Base-by-base conservation (phyloP, 2,888 invertebrate genomes). In the Keiferia lycopersicella region DNA sequence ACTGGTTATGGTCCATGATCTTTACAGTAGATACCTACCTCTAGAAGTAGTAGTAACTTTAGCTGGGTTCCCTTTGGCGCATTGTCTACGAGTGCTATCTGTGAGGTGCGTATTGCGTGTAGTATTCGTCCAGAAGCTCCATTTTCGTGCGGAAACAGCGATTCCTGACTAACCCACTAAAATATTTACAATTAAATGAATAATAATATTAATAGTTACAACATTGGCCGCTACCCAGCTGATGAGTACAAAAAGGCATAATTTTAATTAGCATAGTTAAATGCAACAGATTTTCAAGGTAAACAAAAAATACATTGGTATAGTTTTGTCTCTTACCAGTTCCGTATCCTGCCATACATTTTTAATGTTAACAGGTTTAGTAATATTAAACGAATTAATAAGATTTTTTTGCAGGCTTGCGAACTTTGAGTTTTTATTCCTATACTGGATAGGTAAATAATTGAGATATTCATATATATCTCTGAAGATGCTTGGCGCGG, bases 31-130 rank as follows among this genome's bases (percentile, higher is more conserved):
- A n/a, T n/a, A n/a, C n/a, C n/a, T 77, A 95, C 96, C 83, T 95
- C 93, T 69, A 98, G 87, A 14, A 94, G 93, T 51, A 98, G 84
- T 72, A 96, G 88, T 62, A 98, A 87, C 87, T 99, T 99, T 61
- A 99, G 91, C 83, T 99, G 98, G 39, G 98, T 98, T 65, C 98
- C 98, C 79, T 95, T 94, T 26, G 93, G 93, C 68, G 96, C 95
- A 84, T 97, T 95, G 81, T 96, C 96, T 10, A 96, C 97, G 66
- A 93, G 89, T 14, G 93, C 91, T 76, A 97, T 95, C 77, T 93
- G 94, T 68, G 95, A 92, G 71, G 92, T 92, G 69, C 94, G 93
- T 73, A 97, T 87, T 14, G 94, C 94, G 65, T 93, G 89, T 61
- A 96, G 80, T 68, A 96, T 91, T 74, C 94, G 93, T 8, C 96